A percentile compares a stretch with the other conserved stretches of the same genome.
phyloP scores from a whole-genome alignment of 2,888 invertebrate genomes.

The Capitulum mitella region DNA sequence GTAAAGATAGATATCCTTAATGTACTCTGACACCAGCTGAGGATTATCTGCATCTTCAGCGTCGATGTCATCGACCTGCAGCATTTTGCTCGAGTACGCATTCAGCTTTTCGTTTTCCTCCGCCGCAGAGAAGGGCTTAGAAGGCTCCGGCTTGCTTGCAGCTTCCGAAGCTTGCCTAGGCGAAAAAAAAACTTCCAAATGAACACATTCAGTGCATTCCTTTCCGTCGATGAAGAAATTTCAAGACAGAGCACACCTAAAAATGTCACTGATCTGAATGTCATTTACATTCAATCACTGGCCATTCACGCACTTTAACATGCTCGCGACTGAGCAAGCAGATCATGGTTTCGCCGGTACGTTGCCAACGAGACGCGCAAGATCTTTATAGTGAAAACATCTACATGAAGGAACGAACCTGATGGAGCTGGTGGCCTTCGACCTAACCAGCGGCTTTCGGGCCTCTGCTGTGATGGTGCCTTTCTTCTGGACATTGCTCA shows the following conservation, averaged over 20 bases:
- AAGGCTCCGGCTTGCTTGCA: not conserved
- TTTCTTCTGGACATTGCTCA: not conserved
- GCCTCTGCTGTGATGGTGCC: not conserved
- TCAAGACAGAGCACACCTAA: too few relatives aligned
- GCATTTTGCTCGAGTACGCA: slow-evolving; percentile 34
- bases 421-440: not conserved
- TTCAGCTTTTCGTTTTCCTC: slow-evolving; percentile 30
- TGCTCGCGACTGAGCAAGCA: too few relatives aligned
- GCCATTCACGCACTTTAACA: too few relatives aligned
- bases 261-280: too few relatives aligned
- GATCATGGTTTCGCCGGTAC: too few relatives aligned
- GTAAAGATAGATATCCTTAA: slow-evolving; percentile 81
- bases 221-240: too few relatives aligned
- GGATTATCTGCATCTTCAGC: slow-evolving; percentile 63
- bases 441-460: not conserved
- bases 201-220: too few relatives aligned
- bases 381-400: too few relatives aligned
- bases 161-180: not conserved
- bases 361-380: too few relatives aligned
- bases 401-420: too few relatives aligned
- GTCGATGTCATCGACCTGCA: slow-evolving; percentile 57
- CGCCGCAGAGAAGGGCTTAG: not conserved
- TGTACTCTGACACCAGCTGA: slow-evolving; percentile 71
- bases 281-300: too few relatives aligned
- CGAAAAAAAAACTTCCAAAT: too few relatives aligned